phyloP scores from a whole-genome alignment of 23 tunicate genomes.

The Oikopleura dioica region DNA sequence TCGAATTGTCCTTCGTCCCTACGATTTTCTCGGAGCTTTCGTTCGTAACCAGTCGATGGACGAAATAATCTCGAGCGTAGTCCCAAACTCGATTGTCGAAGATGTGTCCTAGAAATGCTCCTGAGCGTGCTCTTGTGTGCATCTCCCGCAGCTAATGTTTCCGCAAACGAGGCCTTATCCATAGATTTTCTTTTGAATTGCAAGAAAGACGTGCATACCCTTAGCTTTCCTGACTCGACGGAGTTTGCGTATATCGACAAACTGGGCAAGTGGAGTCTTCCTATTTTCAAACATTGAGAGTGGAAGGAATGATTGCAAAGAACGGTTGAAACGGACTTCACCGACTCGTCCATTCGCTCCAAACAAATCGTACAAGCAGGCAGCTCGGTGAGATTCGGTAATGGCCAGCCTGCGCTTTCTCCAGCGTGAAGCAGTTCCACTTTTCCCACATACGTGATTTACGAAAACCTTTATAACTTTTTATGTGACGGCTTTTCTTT shows the following conservation, averaged over 20 bases:
- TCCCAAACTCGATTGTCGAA: slow-evolving; percentile 93
- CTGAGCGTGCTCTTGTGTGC: slow-evolving; percentile 72
- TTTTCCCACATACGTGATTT: no score
- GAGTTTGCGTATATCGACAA: slow-evolving; percentile 78
- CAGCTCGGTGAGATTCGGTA: no score
- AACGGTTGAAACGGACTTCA: no score
- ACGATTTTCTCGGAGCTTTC: slow-evolving; percentile 72
- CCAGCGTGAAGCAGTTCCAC: no score
- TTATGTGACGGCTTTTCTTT: no score
- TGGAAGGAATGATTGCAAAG: slow-evolving; percentile 94
- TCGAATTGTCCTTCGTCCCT: slow-evolving; percentile 26
- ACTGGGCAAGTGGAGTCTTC: slow-evolving; percentile 91
- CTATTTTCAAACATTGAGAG: slow-evolving; percentile 65
- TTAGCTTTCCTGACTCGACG: slow-evolving; percentile 23
- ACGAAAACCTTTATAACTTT: no score
- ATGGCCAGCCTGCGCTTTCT: no score
- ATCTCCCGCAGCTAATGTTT: slow-evolving; percentile 82
- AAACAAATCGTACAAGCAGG: no score
- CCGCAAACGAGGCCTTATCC: slow-evolving; percentile 93
- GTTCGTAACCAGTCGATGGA: slow-evolving; percentile 78
- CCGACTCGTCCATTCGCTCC: no score
- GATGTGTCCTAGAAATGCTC: slow-evolving; percentile 59
- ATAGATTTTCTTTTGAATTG: slow-evolving; percentile 48
- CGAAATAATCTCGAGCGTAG: slow-evolving; percentile 97
- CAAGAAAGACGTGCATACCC: slow-evolving; percentile 59